Percentiles rank a stretch among this genome's conserved stretches.
Evolutionary conservation across 1,140 invertebrate species (phyloP).

Genomic region (Stratiolaelaps scimitus): DNA sequence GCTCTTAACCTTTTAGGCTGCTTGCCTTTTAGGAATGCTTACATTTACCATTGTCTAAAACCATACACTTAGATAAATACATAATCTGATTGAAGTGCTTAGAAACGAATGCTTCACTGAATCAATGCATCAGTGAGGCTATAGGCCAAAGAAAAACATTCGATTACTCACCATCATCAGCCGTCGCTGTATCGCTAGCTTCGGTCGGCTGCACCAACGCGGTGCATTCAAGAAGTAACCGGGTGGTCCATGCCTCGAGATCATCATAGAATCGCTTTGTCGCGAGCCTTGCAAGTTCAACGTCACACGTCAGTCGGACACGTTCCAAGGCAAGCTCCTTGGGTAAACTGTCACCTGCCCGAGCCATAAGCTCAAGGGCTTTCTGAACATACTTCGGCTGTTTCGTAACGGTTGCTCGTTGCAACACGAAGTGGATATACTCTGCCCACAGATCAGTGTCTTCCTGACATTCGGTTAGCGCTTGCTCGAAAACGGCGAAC

Average conservation of each 20-base stretch:
- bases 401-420: neutral
- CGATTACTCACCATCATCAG: no score
- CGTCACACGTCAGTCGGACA: conserved; percentile 7
- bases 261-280: neutral
- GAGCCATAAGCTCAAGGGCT: neutral
- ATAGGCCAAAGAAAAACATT: no score
- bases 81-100: no score
- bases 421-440: conserved; percentile 17
- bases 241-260: conserved; percentile 7
- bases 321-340: conserved; percentile 9
- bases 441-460: neutral
- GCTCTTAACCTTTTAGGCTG: no score
- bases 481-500: conserved; percentile 15
- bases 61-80: no score
- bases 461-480: neutral
- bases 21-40: no score
- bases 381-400: conserved; percentile 21
- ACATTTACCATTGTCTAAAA: no score
- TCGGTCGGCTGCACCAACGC: no score
- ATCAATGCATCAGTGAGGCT: no score
- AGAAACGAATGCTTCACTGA: no score
- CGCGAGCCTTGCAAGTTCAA: neutral
- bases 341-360: neutral
- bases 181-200: no score
- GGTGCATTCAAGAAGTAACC: neutral